A percentile compares a stretch with the other conserved stretches of the same genome.
phyloP scores from a whole-genome alignment of 2,113 vertebrate species.

The Gallinago paraguaiae region DNA sequence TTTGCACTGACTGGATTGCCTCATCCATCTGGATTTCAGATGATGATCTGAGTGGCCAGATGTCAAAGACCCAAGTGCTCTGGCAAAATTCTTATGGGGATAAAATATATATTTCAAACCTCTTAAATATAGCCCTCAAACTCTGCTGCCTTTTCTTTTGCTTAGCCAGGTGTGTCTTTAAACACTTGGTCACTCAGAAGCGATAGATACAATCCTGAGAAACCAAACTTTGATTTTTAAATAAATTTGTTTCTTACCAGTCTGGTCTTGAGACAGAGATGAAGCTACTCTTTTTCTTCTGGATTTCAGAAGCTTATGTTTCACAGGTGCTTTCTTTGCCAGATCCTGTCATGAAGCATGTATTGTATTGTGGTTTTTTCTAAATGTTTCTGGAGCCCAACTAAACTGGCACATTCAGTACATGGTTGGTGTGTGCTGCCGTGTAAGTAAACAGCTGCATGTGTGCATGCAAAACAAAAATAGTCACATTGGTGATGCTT shows the following conservation, averaged over 20 bases:
- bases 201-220: constrained; percentile 10
- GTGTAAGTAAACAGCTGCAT: constrained; percentile 46
- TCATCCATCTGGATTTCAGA: constrained; percentile 29
- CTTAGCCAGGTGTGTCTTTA: constrained; percentile 32
- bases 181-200: constrained; percentile 31
- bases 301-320: constrained; percentile 63
- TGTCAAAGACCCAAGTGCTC: constrained; percentile 19
- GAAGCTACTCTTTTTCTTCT: constrained; percentile 60
- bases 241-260: not conserved
- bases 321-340: constrained; percentile 50
- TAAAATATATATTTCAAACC: constrained; percentile 15
- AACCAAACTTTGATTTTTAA: constrained; percentile 15
- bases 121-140: constrained; percentile 5
- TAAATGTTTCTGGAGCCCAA: constrained; percentile 13
- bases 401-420: constrained; percentile 29
- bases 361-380: constrained; percentile 30
- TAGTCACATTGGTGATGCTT: constrained; percentile 53
- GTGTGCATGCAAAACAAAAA: constrained; percentile 55
- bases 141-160: constrained; percentile 43
- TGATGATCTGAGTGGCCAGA: not conserved
- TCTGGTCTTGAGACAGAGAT: constrained; percentile 26
- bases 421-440: constrained; percentile 6
- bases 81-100: constrained; percentile 43
- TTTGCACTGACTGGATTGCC: constrained; percentile 65
- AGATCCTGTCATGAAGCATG: not conserved